Evolutionary conservation across 2,888 invertebrate species (phyloP), one percentile per base, ranked within the genome.

Genomic region (Meiosimyza platycephala): DNA sequence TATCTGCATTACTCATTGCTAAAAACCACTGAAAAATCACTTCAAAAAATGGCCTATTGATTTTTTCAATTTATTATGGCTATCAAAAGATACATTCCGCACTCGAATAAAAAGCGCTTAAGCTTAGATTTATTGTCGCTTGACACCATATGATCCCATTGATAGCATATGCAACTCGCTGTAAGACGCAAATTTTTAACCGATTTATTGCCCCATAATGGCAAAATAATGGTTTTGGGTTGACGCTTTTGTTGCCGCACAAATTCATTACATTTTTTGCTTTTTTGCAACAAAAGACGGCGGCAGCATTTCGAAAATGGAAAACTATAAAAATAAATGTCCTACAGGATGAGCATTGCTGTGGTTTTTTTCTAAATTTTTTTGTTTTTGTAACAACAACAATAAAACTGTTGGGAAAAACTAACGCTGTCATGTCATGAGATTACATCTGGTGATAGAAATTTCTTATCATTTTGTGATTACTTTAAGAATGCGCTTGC

Each of bases 151-250:
- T 4, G 51, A 11, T 60, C 59, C 59, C 28, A 22, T 1, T 9
- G 48, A 63, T 63, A 22, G 12, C 48, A 50, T 15, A 22, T 51
- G 64, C 22, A 2, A 51, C 16, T 64, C 15, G 22, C 28, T 51
- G 13, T 22, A 18, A n/a, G 16, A 51, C 51, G 22, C 51, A 64
- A 64, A 64, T 48, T 64, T 64, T 64, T 82, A 81, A 85, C 82
- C 83, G 82, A 84, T 84, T 85, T 84, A 84, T 84, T 82, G 82
- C 75, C 77, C 77, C 79, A 82, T 83, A 82, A 83, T 80, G 79
- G 77, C 78, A 77, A 77, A 79, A 79, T 77, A 64, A 64, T 64
- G 51, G 51, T 28, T 64, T 64, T 64, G n/a, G 64, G 64, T 64
- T 22, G 16, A 15, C 48, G 64, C 28, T 64, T 64, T 9, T 50